A percentile compares a stretch with the other conserved stretches of the same genome.
phyloP scores from a whole-genome alignment of 2,113 vertebrate genomes.

The Gobiocypris rarus region DNA sequence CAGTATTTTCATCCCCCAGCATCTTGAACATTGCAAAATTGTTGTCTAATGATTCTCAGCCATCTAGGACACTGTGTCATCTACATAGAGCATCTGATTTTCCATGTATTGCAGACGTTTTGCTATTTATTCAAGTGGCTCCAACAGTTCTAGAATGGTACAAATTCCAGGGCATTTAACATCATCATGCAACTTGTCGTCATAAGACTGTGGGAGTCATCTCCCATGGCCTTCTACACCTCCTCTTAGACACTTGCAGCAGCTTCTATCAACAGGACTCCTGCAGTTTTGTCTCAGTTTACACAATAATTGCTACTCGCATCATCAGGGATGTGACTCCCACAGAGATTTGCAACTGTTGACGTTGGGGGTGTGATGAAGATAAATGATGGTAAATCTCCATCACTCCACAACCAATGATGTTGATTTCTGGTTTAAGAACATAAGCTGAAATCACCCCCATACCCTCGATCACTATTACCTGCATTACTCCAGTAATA shows the following conservation, averaged over 20 bases:
- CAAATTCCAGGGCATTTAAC: constrained; percentile 15
- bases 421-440: neutral
- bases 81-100: neutral
- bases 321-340: constrained; percentile 15
- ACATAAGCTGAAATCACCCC: neutral
- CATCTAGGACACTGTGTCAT: neutral
- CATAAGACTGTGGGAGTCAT: constrained; percentile 8
- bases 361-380: constrained; percentile 11
- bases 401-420: neutral
- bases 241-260: constrained; percentile 7
- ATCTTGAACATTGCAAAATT: neutral
- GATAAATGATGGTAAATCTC: constrained; percentile 15
- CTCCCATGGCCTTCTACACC: constrained; percentile 10
- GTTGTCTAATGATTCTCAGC: neutral
- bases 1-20: neutral
- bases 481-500: too few species aligned
- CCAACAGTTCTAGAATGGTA: neutral
- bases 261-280: neutral
- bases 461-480: too few species aligned
- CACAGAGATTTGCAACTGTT: constrained; percentile 10
- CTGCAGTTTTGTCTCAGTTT: neutral
- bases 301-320: constrained; percentile 22
- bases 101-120: neutral
- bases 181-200: neutral
- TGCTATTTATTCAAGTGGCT: neutral